Base-by-base conservation (phyloP, 1,140 invertebrate species). In the Onthophagus taurus region DNA sequence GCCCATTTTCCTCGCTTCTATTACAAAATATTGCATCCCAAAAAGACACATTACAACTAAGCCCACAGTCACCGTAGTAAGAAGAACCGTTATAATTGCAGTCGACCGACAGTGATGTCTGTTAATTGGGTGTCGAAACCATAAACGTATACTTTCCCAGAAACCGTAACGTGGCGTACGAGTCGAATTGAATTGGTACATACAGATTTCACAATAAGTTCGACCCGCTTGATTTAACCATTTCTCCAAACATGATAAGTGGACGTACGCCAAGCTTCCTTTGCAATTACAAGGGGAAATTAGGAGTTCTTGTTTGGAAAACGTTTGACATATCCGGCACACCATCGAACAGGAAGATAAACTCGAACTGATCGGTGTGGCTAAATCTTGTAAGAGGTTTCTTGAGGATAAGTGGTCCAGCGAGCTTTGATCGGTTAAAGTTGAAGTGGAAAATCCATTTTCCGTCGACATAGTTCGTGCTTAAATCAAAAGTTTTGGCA, bases 221-320 rank as follows among this genome's bases (percentile, higher is more conserved):
- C 77, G 71, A 12, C 75, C 73, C 8, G 80, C 77, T 60, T 80
- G 75, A 58, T 81, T 82, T 49, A 83, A 65, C 81, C 81, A 83
- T 50, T 76, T 64, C 62, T 83, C 79, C 47, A 83, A 62, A 57
- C 81, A 83, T n/a, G 74, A 74, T 21, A 79, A 63, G 57, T 84
- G 81, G 29, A 85, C 79, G 58, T 77, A 77, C 23, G 75, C 77
- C 53, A 81, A 54, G 2, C 76, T 75, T 42, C 81, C 80, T 46
- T 82, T 83, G 59, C 80, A 83, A 62, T 78, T 75, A 61, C 80
- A 83, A 17, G 81, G 80, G 30, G 81, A 82, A 65, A 83, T 77
- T 50, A 83, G 69, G 13, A 52, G 48, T 51, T 72, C 69, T 50
- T 61, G 63, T 29, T 54, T 41, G 33, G 61, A 61, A 52, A 61